phyloP scores from a whole-genome alignment of 1,140 invertebrate species.

The Drusus annulatus region DNA sequence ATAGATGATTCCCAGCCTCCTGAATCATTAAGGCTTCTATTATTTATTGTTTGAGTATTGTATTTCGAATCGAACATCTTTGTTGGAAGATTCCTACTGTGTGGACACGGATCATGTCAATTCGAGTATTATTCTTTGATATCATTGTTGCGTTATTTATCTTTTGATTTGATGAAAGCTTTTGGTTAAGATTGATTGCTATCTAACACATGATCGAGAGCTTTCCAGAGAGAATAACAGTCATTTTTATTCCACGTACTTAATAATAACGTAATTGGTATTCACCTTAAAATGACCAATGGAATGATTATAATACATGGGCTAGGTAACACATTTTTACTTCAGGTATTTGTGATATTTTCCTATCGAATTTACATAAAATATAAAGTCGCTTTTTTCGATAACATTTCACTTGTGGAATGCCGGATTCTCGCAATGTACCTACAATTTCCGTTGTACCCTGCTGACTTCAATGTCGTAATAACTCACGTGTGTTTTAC shows the following conservation, averaged over 20 bases:
- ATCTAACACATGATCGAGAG: neutral
- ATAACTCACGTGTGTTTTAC: too few relatives aligned
- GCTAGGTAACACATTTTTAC: too few relatives aligned
- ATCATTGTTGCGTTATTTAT: constrained; percentile 19
- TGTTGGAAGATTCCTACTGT: constrained; percentile 36
- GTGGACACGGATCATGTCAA: constrained; percentile 34
- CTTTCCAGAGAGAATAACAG: neutral
- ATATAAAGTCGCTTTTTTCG: too few relatives aligned
- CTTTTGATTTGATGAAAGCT: neutral
- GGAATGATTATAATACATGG: too few relatives aligned
- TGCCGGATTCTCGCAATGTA: too few relatives aligned
- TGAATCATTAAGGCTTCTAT: constrained; percentile 44
- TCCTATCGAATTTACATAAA: too few relatives aligned
- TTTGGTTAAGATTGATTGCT: constrained; percentile 10
- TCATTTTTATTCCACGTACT: neutral
- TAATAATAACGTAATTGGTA: too few relatives aligned
- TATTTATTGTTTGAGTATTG: constrained; percentile 14
- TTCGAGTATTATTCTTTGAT: neutral
- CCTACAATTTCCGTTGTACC: too few relatives aligned
- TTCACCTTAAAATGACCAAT: too few relatives aligned
- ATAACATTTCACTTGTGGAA: too few relatives aligned
- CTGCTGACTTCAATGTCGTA: too few relatives aligned
- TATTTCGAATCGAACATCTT: constrained; percentile 4
- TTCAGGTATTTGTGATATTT: too few relatives aligned
- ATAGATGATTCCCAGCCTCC: neutral